Percentiles rank a stretch among this genome's conserved stretches.
Evolutionary conservation across 64 coral and sea anemone genomes (phyloP).

Genomic region (Porites lutea): DNA sequence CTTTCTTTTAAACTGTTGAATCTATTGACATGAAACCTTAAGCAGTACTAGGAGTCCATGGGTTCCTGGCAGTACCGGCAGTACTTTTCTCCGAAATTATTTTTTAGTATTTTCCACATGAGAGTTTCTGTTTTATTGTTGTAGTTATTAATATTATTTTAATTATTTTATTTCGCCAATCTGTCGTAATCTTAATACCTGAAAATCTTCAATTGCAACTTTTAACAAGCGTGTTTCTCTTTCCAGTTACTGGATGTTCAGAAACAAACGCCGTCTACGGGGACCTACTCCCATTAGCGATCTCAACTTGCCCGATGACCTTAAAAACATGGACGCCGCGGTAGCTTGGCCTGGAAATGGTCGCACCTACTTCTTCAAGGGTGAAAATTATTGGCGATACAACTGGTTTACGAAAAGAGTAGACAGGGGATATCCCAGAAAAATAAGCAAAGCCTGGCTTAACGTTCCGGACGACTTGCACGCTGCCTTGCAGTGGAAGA

Average conservation of each 20-base stretch:
- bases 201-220: not conserved
- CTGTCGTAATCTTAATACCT: too few species aligned
- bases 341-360: constrained; percentile 82
- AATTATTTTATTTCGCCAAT: too few species aligned
- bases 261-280: constrained; percentile 1
- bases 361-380: constrained; percentile 83
- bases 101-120: too few species aligned
- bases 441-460: constrained; percentile 57
- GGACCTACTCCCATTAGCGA: constrained; percentile 42
- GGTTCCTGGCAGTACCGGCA: too few species aligned
- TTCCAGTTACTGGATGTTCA: constrained; percentile 74
- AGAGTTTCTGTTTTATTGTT: too few species aligned
- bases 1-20: too few species aligned
- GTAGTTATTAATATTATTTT: too few species aligned
- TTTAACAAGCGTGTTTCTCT: not conserved
- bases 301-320: constrained; percentile 52
- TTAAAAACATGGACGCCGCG: constrained; percentile 77
- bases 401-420: constrained; percentile 1
- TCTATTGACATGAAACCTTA: too few species aligned
- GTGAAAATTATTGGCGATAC: constrained; percentile 83
- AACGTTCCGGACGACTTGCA: constrained; percentile 49
- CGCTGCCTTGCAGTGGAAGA: constrained; percentile 78
- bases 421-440: constrained; percentile 65
- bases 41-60: too few species aligned
- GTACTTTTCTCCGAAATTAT: too few species aligned